Evolutionary conservation across 2,113 vertebrate species (phyloP), one percentile per base, ranked within the genome.

Genomic region (Opisthocomus hoazin): DNA sequence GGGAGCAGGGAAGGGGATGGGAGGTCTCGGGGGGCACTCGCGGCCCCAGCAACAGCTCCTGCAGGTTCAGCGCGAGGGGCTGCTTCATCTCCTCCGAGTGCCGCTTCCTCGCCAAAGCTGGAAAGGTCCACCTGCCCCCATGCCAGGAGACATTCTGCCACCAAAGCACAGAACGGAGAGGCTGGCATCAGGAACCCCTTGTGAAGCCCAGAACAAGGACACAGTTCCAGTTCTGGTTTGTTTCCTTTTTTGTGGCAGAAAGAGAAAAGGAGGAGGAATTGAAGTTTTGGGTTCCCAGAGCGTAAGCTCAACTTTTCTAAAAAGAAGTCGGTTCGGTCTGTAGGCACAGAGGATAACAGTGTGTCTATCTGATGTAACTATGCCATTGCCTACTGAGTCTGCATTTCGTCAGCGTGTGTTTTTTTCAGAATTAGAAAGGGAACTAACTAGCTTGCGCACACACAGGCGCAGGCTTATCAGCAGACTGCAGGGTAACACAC

Each of bases 61-160:
- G 1, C 19, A n/a, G 39, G 39, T 45, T 29, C 10, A 23, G 1
- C 3, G 4, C 36, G 27, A 13, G 1, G 36, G 39, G 24, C 14
- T 10, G 9, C 11, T 76, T 73, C 39, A 16, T 46, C n/a, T 71
- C 41, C 15, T 77, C 14, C 37, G 20, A 32, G 34, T 1, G 1
- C 5, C 43, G 27, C 26, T 5, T 18, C 17, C 12, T 51, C 71
- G 26, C 37, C 3, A n/a, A 29, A 37, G 16, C 22, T 20, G 10
- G 15, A 19, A 36, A 17, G 32, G 29, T 2, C 17, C 29, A 23
- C 20, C 37, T 5, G 36, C 10, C 9, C 23, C 2, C 2, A 11
- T 8, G 16, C 2, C 50, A 95, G 43, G 30, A 63, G 45, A 36
- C 13, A 60, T n/a, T 57, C 48, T 90, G 46, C 23, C 34, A 51